phyloP scores from a whole-genome alignment of 2,888 invertebrate genomes.

The Cabera pusaria region DNA sequence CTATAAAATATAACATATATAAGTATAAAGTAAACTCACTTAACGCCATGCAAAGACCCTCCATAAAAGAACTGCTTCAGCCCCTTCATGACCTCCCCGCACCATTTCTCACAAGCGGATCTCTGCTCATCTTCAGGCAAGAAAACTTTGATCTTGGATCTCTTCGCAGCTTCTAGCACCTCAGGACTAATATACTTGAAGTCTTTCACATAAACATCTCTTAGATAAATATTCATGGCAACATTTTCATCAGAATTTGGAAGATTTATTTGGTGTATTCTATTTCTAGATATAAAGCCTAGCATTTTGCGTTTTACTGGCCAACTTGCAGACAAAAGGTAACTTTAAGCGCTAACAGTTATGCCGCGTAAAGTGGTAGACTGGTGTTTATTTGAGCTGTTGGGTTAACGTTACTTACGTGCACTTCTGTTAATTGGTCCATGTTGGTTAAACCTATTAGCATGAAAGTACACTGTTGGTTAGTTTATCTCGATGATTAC shows the following conservation, averaged over 20 bases:
- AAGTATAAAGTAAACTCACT: no score
- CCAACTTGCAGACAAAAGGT: no score
- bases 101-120: slow-evolving; percentile 54
- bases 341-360: no score
- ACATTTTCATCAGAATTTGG: slow-evolving; percentile 32
- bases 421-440: no score
- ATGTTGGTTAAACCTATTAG: no score
- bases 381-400: no score
- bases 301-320: slow-evolving; percentile 38
- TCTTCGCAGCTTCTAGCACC: slow-evolving; percentile 35
- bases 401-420: no score
- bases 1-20: no score
- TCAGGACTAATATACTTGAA: slow-evolving; percentile 65
- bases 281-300: slow-evolving; percentile 32
- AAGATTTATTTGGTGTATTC: slow-evolving; percentile 29
- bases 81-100: slow-evolving; percentile 57
- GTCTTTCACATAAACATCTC: slow-evolving; percentile 67
- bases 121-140: slow-evolving; percentile 21
- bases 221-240: slow-evolving; percentile 43
- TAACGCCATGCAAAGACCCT: slow-evolving; percentile 74
- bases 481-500: no score
- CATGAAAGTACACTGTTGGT: no score
- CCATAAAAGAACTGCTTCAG: slow-evolving; percentile 70
- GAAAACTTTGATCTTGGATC: slow-evolving; percentile 24
- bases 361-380: no score